Evolutionary conservation across 2,888 invertebrate species (phyloP), one percentile per base, ranked within the genome.

Genomic region (Cerceris rybyensis): DNA sequence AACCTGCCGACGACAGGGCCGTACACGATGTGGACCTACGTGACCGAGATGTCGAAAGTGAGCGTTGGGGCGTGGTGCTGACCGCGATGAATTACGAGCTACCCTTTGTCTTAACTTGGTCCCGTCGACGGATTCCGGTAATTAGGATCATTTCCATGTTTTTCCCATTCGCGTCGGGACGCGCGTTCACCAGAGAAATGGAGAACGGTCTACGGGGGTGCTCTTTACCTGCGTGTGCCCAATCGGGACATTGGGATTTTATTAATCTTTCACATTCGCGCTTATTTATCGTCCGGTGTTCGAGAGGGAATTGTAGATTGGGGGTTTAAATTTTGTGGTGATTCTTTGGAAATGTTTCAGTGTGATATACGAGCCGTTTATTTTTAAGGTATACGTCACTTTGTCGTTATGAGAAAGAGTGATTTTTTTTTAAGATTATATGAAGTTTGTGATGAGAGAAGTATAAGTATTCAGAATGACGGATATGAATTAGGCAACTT

Each of bases 1-100:
- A 81, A 86, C 68, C 74, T 65, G 59, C 50, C 59, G 84, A 82
- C 78, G 82, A 86, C 85, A 84, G 75, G 81, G 88, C 82, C 77
- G 79, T 77, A 60, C 69, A 61, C 70, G 61, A 74, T 63, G 52
- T 50, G 59, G 52, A 61, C 60, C 78, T 76, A 86, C 84, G 87
- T 86, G 88, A 89, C 86, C 86, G 86, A 87, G 74, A 83, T 86
- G 84, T 88, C 86, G 83, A 88, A 80, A 84, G 82, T 72, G 70
- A 78, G 70, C 60, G 54, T 57, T 57, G 65, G 81, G 89, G 90
- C 90, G 89, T 90, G 89, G 89, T 85, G 67, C 65, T 5, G 6
- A 61, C 65, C 52, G 57, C 75, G 83, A 88, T 89, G 88, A 90
- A 81, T 88, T 88, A 89, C 86, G 88, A 80, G 77, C 78, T 63